Percentiles rank a stretch among this genome's conserved stretches.
Evolutionary conservation across 1,140 invertebrate species (phyloP).

Genomic region (Drosophila nannoptera): DNA sequence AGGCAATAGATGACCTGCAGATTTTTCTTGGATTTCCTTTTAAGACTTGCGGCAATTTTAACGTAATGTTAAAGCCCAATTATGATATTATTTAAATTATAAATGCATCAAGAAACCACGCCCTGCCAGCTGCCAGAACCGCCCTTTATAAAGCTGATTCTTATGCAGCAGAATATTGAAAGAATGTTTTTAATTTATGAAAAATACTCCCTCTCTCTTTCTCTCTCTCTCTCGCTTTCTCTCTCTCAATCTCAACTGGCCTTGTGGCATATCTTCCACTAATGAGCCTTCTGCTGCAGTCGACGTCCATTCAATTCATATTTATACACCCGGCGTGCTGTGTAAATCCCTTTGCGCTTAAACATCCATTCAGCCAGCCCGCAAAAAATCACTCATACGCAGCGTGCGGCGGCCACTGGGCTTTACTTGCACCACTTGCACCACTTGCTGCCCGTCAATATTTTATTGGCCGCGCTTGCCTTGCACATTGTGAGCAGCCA

Average conservation of each 20-base stretch:
- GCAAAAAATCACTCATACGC: constrained; percentile 42
- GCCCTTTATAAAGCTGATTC: neutral
- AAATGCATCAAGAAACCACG: too few relatives aligned
- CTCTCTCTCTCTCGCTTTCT: neutral
- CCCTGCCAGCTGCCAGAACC: too few relatives aligned
- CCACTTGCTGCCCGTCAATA: constrained; percentile 51
- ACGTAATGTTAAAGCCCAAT: too few relatives aligned
- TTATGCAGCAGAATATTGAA: constrained; percentile 7
- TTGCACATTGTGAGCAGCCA: constrained; percentile 34
- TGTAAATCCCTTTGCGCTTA: constrained; percentile 4
- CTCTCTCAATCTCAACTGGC: neutral
- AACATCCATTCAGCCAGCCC: neutral
- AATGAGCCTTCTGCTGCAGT: constrained; percentile 25
- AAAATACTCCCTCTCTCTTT: neutral
- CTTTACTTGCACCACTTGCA: constrained; percentile 44
- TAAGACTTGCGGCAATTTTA: too few relatives aligned
- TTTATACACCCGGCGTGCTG: constrained; percentile 1
- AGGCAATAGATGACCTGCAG: too few relatives aligned
- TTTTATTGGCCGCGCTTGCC: constrained; percentile 47
- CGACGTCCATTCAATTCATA: constrained; percentile 9
- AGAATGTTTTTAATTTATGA: neutral
- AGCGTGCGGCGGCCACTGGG: constrained; percentile 1
- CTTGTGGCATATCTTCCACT: neutral
- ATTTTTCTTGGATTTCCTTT: too few relatives aligned
- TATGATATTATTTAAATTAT: too few relatives aligned